These are phyloP conservation scores for Anolis sagrei DNA, from an alignment of 2,113 vertebrate genomes.

Conservation along the genomic window DNA sequence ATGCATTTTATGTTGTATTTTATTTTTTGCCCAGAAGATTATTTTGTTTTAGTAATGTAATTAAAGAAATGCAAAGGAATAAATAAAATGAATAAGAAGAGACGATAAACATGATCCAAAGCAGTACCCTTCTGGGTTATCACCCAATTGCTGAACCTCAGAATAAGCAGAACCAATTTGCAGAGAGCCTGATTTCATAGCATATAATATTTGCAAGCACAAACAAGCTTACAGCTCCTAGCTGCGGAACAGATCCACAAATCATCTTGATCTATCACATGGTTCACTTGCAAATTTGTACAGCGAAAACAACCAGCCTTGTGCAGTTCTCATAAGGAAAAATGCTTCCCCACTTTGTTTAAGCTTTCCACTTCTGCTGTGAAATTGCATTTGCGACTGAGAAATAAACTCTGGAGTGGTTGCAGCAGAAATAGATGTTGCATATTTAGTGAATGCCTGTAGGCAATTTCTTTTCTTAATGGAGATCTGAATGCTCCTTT, in stretches of 20 bases:
- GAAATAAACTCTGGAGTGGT: conserved; percentile 69
- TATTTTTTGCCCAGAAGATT: neutral
- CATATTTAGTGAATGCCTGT: conserved; percentile 69
- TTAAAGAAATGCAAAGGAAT: neutral
- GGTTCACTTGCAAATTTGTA: conserved; percentile 61
- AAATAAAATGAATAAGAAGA: neutral
- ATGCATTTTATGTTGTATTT: neutral
- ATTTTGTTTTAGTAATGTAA: neutral
- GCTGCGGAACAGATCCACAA: conserved; percentile 57
- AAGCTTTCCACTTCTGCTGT: conserved; percentile 60
- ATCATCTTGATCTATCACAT: conserved; percentile 33
- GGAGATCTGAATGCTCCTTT: conserved; percentile 63
- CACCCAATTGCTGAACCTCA: neutral
- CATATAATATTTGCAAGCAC: conserved; percentile 9
- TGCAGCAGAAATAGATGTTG: conserved; percentile 70
- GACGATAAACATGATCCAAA: neutral
- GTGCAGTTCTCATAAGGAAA: conserved; percentile 48
- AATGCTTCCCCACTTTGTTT: conserved; percentile 55
- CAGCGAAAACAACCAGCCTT: conserved; percentile 53
- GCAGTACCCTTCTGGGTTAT: no score
- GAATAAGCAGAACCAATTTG: neutral
- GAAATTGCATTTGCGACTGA: conserved; percentile 67
- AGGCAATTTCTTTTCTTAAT: conserved; percentile 74
- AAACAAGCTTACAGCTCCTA: neutral
- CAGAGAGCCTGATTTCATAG: conserved; percentile 5